Evolutionary conservation across 1,140 invertebrate genomes (phyloP).

Genomic region (Venustaconcha ellipsiformis): DNA sequence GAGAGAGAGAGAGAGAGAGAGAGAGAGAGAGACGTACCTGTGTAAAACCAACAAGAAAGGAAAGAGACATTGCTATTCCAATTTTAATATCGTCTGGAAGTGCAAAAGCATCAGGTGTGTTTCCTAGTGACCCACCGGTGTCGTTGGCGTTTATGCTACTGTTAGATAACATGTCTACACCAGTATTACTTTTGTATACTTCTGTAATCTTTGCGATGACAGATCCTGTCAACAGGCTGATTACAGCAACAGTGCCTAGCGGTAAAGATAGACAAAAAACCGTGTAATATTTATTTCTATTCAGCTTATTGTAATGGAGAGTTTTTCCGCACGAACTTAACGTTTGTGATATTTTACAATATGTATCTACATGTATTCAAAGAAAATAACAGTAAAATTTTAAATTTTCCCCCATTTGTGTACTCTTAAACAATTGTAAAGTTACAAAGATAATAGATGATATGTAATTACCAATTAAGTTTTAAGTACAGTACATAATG

Average conservation of each 20-base stretch:
- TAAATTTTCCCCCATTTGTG: too few species aligned
- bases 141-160: neutral
- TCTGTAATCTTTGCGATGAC: slow-evolving; percentile 46
- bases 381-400: too few species aligned
- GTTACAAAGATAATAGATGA: too few species aligned
- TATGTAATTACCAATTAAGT: too few species aligned
- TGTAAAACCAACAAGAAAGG: slow-evolving; percentile 53
- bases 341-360: too few species aligned
- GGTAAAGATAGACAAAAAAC: slow-evolving; percentile 14
- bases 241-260: slow-evolving; percentile 60
- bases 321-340: too few species aligned
- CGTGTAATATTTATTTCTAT: too few species aligned
- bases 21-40: slow-evolving; percentile 38
- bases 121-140: neutral
- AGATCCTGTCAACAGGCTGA: slow-evolving; percentile 58
- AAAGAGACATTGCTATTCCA: slow-evolving; percentile 46
- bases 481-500: too few species aligned
- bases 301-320: too few species aligned
- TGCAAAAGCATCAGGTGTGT: neutral
- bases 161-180: neutral
- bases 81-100: slow-evolving; percentile 40
- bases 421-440: too few species aligned
- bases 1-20: too few species aligned
- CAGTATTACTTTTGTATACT: slow-evolving; percentile 3
- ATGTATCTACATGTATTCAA: too few species aligned